Base-by-base conservation (phyloP, 1,140 invertebrate species). In the Ylistrum balloti region DNA sequence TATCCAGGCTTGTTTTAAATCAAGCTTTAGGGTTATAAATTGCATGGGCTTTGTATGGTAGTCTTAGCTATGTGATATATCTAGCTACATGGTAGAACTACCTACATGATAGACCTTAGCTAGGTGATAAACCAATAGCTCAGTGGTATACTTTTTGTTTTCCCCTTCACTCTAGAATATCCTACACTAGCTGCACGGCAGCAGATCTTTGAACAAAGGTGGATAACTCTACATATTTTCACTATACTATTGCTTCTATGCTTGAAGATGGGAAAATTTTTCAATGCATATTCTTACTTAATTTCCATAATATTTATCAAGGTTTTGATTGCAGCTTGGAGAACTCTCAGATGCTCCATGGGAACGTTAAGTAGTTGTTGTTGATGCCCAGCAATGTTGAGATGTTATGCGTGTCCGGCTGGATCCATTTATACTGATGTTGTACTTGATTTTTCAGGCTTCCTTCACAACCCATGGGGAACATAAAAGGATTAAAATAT, bases 401-500 rank as follows among this genome's bases (percentile, higher is more conserved):
- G 28, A 48, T 48, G 45, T 22, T 20, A 48, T 2, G 22, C 11
- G 56, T 74, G 22, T 74, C 56, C 22, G 56, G 22, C n/a, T 74
- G 56, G n/a, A 74, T 74, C 28, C 22, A 74, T 2, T n/a, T 74
- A 28, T 28, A 74, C 56, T 74, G 56, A 74, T 74, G 13, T 74
- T 74, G n/a, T 74, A 74, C 56, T 74, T 74, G 56, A 74, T 74
- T 74, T 74, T 74, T 74, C 56, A 74, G 56, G 56, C 56, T 74
- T 74, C 56, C 56, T 74, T 74, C 56, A 74, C 56, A 74, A 74
- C 56, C 56, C 56, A 74, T 74, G 22, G 56, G 56, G 56, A 74
- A 74, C 56, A 11, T 74, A 74, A 74, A 74, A 74, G 56, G 56
- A 74, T 5, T 74, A 74, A 74, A 74, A 74, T 74, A 74, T 74